These are phyloP conservation scores for Indicator indicator DNA, from an alignment of 2,113 vertebrate species.

Conservation along the genomic window DNA sequence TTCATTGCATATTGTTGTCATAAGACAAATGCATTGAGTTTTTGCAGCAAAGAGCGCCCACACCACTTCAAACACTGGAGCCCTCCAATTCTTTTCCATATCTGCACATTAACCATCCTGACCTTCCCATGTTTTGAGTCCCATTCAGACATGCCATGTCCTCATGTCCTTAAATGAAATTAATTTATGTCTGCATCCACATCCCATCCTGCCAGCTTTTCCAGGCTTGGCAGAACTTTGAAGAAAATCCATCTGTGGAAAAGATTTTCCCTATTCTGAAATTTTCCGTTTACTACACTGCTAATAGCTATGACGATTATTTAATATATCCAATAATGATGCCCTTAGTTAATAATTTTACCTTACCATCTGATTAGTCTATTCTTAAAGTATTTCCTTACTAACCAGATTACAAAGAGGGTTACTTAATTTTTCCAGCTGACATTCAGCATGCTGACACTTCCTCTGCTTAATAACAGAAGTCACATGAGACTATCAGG, in stretches of 20 bases:
- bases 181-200: background rate
- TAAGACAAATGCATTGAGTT: background rate
- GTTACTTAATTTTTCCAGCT: slow-evolving; percentile 43
- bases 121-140: background rate
- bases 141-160: background rate
- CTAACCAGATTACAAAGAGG: slow-evolving; percentile 4
- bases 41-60: background rate
- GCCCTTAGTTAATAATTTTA: background rate
- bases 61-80: background rate
- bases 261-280: background rate
- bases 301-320: background rate
- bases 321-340: slow-evolving; percentile 4
- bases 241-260: background rate
- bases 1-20: background rate
- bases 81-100: background rate
- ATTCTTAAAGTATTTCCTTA: slow-evolving; percentile 18
- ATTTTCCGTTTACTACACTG: background rate
- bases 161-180: background rate
- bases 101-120: background rate
- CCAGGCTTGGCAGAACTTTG: background rate
- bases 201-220: background rate
- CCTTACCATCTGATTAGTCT: background rate
- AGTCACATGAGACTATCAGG: slow-evolving; percentile 30
- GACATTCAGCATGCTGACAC: slow-evolving; percentile 23
- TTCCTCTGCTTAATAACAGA: slow-evolving; percentile 34